These are phyloP conservation scores for Stichodactyla mertensii DNA, from an alignment of 64 coral and sea anemone genomes.

Conservation along the genomic window DNA sequence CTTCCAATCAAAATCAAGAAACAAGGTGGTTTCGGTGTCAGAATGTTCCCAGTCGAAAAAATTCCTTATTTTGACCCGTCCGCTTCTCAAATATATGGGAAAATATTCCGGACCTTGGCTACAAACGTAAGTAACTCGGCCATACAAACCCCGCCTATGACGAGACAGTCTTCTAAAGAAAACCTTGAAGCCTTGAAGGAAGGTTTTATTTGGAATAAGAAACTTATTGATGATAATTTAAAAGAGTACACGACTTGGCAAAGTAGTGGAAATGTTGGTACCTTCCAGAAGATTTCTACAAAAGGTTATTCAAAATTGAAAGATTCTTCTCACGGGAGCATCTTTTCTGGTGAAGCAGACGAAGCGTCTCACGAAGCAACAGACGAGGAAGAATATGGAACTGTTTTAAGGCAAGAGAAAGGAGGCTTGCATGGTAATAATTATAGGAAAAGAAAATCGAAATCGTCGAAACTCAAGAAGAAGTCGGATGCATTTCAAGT, in stretches of 20 bases:
- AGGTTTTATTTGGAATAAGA: not conserved
- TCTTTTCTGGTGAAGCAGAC: not conserved
- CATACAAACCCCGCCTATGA: not conserved
- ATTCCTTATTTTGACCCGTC: not conserved
- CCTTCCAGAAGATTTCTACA: not conserved
- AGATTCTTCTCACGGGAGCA: not conserved
- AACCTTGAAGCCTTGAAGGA: not conserved
- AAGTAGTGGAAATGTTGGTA: not conserved
- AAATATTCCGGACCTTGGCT: not conserved
- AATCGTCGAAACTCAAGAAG: not conserved
- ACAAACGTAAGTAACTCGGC: not conserved
- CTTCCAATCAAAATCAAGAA: not conserved
- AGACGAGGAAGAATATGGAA: not conserved
- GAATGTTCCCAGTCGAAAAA: not conserved
- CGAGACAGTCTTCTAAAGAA: not conserved
- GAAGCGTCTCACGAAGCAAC: not conserved
- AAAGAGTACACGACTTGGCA: not conserved
- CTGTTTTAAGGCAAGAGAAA: not conserved
- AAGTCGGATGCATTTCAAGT: not conserved
- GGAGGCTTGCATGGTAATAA: not conserved
- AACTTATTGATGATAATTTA: not conserved
- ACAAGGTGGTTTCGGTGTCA: not conserved
- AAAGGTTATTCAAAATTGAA: not conserved
- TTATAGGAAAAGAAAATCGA: not conserved
- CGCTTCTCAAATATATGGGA: not conserved